A percentile compares a stretch with the other conserved stretches of the same genome.
These are phyloP conservation scores for Ceraclea dissimilis DNA, from an alignment of 2,888 invertebrate species.

Conservation along the genomic window DNA sequence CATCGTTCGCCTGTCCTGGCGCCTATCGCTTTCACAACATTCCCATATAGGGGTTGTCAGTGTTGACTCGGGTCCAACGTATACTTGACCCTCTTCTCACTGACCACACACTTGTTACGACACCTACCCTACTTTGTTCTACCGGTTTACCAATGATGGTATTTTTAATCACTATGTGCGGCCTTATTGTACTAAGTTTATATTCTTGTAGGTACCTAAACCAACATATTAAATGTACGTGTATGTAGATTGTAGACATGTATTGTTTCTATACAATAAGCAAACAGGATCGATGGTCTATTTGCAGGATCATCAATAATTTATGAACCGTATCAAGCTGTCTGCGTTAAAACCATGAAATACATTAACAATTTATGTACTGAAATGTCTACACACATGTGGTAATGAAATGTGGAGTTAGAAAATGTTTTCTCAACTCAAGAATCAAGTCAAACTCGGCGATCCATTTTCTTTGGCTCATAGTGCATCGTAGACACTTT, in stretches of 20 bases:
- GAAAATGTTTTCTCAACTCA: neutral
- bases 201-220: neutral
- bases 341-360: conserved; percentile 7
- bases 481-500: too few relatives aligned
- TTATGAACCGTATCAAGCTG: conserved; percentile 1
- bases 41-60: conserved; percentile 19
- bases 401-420: neutral
- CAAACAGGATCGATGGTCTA: neutral
- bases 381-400: neutral
- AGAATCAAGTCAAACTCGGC: neutral
- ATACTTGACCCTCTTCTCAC: conserved; percentile 21
- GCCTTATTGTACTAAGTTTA: conserved; percentile 5
- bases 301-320: conserved; percentile 1
- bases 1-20: conserved; percentile 12
- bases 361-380: neutral
- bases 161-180: conserved; percentile 18
- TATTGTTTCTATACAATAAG: neutral
- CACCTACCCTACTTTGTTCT: conserved; percentile 22
- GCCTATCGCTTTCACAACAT: conserved; percentile 21
- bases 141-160: conserved; percentile 17
- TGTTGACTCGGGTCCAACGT: conserved; percentile 1
- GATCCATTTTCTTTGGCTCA: too few relatives aligned
- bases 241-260: too few relatives aligned
- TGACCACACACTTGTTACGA: conserved; percentile 13
- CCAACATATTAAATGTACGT: too few relatives aligned